Conservation (phyloP, 2,888 invertebrate genomes). For the Chymomyza caudatula region DNA sequence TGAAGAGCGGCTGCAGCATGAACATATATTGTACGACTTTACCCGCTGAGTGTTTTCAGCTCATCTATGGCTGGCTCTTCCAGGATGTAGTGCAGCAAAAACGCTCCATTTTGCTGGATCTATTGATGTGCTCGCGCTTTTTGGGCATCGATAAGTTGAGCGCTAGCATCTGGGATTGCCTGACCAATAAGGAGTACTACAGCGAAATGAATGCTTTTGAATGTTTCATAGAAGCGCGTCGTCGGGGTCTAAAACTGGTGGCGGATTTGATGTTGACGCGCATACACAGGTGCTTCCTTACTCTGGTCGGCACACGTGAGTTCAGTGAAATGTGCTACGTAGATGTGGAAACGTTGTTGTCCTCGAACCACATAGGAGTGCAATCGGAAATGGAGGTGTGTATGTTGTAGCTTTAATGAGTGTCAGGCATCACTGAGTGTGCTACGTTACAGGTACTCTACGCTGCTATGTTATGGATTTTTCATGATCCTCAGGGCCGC, state of each 20-base stretch:
- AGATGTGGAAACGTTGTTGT: neutral
- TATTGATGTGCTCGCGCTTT: neutral
- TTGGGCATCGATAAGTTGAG: neutral
- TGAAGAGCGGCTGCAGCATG: neutral
- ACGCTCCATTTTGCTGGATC: neutral
- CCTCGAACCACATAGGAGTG: neutral
- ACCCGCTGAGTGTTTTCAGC: neutral
- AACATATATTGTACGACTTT: neutral
- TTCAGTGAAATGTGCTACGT: neutral
- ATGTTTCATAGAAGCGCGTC: neutral
- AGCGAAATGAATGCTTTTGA: neutral
- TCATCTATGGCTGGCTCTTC: neutral
- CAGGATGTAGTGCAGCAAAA: neutral
- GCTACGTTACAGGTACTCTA: neutral
- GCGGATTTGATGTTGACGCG: neutral
- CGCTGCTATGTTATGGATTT: neutral
- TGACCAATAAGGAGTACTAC: neutral
- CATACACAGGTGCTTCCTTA: neutral
- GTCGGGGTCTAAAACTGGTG: neutral
- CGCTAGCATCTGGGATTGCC: neutral
- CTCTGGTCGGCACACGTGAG: neutral
- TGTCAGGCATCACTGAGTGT: too few species aligned
- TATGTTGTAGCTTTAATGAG: too few species aligned
- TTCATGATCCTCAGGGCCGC: neutral
- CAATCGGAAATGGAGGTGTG: neutral